These are phyloP conservation scores for Gulo gulo DNA, from an alignment of 2,113 vertebrate genomes.

Conservation along the genomic window DNA sequence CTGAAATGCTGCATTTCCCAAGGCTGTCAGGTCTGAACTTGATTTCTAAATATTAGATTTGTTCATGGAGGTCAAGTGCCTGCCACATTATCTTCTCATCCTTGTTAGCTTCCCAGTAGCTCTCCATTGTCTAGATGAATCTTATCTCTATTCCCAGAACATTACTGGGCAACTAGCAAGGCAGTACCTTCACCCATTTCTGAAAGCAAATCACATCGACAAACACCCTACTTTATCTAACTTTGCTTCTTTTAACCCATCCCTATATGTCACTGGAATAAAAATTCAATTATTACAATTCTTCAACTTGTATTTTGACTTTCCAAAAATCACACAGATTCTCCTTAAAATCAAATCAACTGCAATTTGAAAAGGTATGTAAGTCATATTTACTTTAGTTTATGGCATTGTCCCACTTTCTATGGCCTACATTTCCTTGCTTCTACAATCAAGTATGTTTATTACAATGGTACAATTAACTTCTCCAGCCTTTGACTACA, in stretches of 20 bases:
- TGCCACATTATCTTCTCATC: background rate
- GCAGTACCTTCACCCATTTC: background rate
- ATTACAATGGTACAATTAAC: background rate
- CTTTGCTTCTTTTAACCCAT: background rate
- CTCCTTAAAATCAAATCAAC: background rate
- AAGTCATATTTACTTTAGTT: background rate
- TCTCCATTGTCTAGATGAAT: background rate
- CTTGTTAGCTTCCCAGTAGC: background rate
- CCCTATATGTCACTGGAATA: background rate
- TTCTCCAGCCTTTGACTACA: background rate
- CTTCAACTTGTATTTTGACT: background rate
- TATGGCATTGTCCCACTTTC: background rate
- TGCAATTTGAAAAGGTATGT: background rate
- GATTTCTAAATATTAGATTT: background rate
- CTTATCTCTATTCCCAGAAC: background rate
- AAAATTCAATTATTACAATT: conserved; percentile 13
- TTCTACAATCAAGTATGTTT: background rate
- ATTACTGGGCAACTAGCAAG: background rate
- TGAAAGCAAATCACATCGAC: background rate
- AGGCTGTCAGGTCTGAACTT: background rate
- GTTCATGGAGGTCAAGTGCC: background rate
- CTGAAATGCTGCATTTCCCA: background rate
- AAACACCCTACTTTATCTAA: background rate
- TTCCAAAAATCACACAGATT: background rate
- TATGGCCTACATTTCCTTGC: background rate